phyloP scores from a whole-genome alignment of 2,888 invertebrate genomes.

The Tetranychus truncatus region DNA sequence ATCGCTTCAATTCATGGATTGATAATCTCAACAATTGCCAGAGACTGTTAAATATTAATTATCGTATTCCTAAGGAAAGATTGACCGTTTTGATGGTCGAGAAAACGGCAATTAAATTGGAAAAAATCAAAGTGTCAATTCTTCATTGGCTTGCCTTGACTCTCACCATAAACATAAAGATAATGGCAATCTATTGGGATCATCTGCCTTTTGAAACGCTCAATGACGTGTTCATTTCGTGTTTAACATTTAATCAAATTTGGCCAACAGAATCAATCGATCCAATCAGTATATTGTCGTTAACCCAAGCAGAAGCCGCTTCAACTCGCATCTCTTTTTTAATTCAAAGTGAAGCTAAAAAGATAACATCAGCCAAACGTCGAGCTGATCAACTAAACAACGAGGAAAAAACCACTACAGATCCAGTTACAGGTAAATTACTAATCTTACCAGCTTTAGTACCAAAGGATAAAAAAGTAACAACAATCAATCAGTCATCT shows the following conservation, averaged over 20 bases:
- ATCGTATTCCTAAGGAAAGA: background rate
- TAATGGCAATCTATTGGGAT: conserved; percentile 9
- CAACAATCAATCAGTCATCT: background rate
- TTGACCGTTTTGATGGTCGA: background rate
- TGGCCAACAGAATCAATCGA: background rate
- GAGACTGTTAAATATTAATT: background rate
- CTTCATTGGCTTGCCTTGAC: background rate
- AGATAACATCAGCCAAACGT: background rate
- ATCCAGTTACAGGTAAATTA: background rate
- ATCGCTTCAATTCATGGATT: conserved; percentile 6
- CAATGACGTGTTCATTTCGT: background rate
- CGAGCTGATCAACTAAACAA: background rate
- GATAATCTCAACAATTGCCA: background rate
- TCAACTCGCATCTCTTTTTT: background rate
- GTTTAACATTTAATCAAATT: background rate
- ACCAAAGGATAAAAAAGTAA: background rate
- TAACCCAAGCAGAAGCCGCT: background rate
- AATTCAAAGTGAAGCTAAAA: background rate
- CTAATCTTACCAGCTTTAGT: background rate
- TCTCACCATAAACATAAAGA: background rate
- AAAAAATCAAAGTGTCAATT: background rate
- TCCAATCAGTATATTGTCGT: background rate
- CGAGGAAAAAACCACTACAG: background rate
- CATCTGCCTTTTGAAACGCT: background rate
- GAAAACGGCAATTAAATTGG: background rate